Evolutionary conservation across 1,140 invertebrate species (phyloP).

Genomic region (Antheraea pernyi): DNA sequence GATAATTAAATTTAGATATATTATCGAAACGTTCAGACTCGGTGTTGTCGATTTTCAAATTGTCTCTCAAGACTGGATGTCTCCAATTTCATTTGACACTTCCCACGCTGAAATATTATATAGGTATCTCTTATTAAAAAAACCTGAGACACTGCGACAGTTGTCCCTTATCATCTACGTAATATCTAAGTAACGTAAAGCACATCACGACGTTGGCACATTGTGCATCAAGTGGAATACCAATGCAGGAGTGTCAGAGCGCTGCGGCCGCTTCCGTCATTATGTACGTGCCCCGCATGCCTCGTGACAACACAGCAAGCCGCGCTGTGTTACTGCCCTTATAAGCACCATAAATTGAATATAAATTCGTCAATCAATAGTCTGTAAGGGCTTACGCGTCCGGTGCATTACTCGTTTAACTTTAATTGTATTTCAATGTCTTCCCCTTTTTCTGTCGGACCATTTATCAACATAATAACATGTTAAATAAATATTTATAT

Average conservation of each 20-base stretch:
- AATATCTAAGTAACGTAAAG: conserved; percentile 50
- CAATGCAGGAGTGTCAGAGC: conserved; percentile 43
- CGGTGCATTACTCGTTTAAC: conserved; percentile 48
- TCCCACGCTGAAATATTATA: too few species aligned
- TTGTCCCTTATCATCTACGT: conserved; percentile 33
- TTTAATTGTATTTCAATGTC: conserved; percentile 57
- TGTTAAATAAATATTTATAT: conserved; percentile 13
- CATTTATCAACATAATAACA: conserved; percentile 19
- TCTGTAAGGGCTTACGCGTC: conserved; percentile 53
- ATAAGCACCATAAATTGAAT: conserved; percentile 56
- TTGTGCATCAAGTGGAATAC: conserved; percentile 60
- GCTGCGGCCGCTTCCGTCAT: conserved; percentile 62
- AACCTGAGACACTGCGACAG: neutral
- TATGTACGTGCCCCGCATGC: conserved; percentile 55
- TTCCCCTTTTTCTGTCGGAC: conserved; percentile 21
- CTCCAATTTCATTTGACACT: too few species aligned
- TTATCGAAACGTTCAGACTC: too few species aligned
- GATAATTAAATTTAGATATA: too few species aligned
- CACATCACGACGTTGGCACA: conserved; percentile 52
- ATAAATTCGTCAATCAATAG: conserved; percentile 59
- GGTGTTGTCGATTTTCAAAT: too few species aligned
- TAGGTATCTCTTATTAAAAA: neutral
- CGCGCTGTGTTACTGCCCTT: conserved; percentile 52
- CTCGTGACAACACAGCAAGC: conserved; percentile 48
- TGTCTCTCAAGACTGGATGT: too few species aligned